Evolutionary conservation across 2,797 vertebrate genomes (phyloP), one percentile per base, ranked within the genome.

Genomic region (Protonibea diacanthus): DNA sequence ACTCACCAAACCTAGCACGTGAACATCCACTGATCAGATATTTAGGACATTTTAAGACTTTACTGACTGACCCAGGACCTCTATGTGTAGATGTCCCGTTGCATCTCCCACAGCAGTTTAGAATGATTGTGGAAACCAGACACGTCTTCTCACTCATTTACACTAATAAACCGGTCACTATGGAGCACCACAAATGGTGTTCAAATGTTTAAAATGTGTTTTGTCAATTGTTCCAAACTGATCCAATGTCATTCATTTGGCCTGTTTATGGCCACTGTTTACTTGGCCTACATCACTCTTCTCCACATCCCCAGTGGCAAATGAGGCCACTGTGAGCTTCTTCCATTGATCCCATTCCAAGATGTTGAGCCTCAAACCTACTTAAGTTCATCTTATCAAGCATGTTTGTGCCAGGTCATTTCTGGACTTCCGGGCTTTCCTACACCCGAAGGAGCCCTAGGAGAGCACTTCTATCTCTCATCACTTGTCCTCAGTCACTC

Each of bases 261-360:
- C n/a, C n/a, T n/a, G n/a, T n/a, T 65, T 38, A 29, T 51, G 7
- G 14, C 2, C 33, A 38, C 27, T 71, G 44, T 71, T 40, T 23
- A 38, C 25, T 59, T 49, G 23, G 40, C 21, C 21, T 3, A 25
- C 10, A 12, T 33, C 21, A 38, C 2, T 38, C 33, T 58, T 71
- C n/a, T n/a, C 3, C 17, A 45, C 0, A 2, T 71, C n/a, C 17
- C n/a, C 33, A 25, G 45, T 51, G 29, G 11, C 15, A 51, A 2
- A n/a, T 6, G 20, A 25, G 29, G 15, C 40, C 38, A 55, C 25
- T 15, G 15, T 29, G 25, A 45, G 42, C 42, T 57, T 25, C 18
- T 25, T 47, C 25, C 51, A 23, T 56, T 63, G 60, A 73, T 63
- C 60, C 51, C 25, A 18, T 55, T 18, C 5, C 40, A 29, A 33